Percentiles rank a stretch among this genome's conserved stretches.
Conservation (phyloP, 1,140 invertebrate species). For the Diachasma alloeum region DNA sequence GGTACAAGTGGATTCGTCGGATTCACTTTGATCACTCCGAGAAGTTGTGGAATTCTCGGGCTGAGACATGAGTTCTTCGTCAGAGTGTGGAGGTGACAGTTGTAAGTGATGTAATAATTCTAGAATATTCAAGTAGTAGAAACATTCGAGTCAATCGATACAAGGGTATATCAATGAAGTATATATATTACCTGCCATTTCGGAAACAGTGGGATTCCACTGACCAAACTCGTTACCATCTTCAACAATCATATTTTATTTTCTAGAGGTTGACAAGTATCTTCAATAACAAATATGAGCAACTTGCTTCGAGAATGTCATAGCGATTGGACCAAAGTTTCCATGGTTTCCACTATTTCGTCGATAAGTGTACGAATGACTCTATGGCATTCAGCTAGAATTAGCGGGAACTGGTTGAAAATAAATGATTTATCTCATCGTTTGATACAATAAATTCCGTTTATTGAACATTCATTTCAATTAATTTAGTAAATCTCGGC, state of each 20-base stretch:
- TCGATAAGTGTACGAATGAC: no score
- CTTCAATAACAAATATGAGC: no score
- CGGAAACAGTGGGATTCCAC: conserved; percentile 20
- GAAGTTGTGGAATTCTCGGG: not conserved
- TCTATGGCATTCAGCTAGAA: no score
- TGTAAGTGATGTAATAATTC: not conserved
- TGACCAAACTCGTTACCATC: conserved; percentile 2
- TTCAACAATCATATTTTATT: not conserved
- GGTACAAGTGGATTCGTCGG: not conserved
- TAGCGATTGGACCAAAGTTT: not conserved
- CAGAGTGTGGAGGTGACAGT: not conserved
- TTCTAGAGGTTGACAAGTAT: not conserved
- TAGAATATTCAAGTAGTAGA: no score
- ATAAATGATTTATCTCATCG: no score
- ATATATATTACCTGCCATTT: conserved; percentile 21
- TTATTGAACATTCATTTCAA: no score
- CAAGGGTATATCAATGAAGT: not conserved
- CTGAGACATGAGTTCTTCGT: not conserved
- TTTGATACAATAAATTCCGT: no score
- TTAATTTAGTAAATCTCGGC: no score
- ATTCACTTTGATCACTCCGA: not conserved
- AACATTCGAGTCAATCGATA: no score
- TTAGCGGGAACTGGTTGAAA: not conserved
- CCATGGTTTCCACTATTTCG: not conserved
- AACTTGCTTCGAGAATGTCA: not conserved